Percentiles rank a stretch among this genome's conserved stretches.
Conservation (phyloP, 2,888 invertebrate genomes). For the Plebejus melissa region DNA sequence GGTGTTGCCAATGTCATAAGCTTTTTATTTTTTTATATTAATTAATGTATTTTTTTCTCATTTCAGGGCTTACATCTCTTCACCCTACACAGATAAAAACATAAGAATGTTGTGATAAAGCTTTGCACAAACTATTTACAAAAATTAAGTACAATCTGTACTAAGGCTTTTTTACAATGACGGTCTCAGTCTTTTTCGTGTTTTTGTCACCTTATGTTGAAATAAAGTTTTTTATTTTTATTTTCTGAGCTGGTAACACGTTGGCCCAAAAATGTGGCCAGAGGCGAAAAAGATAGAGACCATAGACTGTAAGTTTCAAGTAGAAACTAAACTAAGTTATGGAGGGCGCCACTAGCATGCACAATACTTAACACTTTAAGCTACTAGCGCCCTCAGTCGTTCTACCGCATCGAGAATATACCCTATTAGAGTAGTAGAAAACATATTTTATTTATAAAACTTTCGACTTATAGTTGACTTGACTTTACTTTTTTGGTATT, state of each 20-base stretch:
- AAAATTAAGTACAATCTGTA: constrained; percentile 60
- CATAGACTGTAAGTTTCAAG: constrained; percentile 30
- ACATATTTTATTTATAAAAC: no score
- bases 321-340: constrained; percentile 6
- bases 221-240: background rate
- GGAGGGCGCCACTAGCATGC: constrained; percentile 20
- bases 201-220: background rate
- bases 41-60: constrained; percentile 37
- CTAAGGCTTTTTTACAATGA: constrained; percentile 63
- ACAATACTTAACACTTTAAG: constrained; percentile 16
- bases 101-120: constrained; percentile 79
- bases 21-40: background rate
- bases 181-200: constrained; percentile 11
- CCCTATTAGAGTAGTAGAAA: background rate
- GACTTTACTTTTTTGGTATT: no score
- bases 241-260: background rate
- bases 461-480: no score
- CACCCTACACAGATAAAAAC: constrained; percentile 82
- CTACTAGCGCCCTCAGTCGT: constrained; percentile 17
- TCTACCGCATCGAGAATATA: background rate
- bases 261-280: background rate
- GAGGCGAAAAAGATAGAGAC: constrained; percentile 1
- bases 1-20: constrained; percentile 25
- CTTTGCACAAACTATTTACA: constrained; percentile 50
- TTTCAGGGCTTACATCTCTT: constrained; percentile 83